These are phyloP conservation scores for Troides oblongomaculatus DNA, from an alignment of 2,888 invertebrate species.

Conservation along the genomic window DNA sequence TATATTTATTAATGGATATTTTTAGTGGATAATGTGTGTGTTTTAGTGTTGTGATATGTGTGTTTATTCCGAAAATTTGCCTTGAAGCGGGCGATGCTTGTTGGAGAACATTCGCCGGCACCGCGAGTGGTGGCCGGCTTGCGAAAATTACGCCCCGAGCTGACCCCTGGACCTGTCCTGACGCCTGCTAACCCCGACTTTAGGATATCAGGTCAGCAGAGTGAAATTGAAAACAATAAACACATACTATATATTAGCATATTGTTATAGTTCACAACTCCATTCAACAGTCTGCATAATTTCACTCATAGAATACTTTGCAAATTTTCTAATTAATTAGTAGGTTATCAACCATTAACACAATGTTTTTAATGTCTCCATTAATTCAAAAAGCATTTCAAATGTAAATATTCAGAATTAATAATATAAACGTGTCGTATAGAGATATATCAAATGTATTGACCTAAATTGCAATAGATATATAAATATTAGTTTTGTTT, in stretches of 20 bases:
- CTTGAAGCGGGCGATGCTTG: conserved; percentile 56
- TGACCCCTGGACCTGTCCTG: conserved; percentile 69
- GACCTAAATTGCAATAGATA: not conserved
- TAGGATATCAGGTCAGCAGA: conserved; percentile 69
- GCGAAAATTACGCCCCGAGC: conserved; percentile 71
- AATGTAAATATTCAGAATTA: not conserved
- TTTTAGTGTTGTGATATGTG: conserved; percentile 29
- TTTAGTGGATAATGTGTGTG: conserved; percentile 25
- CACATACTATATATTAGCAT: not conserved
- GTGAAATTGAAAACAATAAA: not conserved
- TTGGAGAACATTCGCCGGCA: conserved; percentile 75
- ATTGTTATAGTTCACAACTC: not conserved
- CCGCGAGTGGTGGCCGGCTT: conserved; percentile 77
- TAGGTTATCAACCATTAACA: too few relatives aligned
- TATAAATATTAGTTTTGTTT: not conserved
- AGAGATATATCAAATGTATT: not conserved
- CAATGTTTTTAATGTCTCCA: not conserved
- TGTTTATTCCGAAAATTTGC: conserved; percentile 27
- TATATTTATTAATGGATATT: conserved; percentile 11
- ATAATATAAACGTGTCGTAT: not conserved
- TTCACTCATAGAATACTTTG: not conserved
- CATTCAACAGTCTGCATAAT: not conserved
- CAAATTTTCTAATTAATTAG: too few relatives aligned
- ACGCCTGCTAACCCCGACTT: conserved; percentile 70
- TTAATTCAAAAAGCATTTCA: not conserved